A percentile compares a stretch with the other conserved stretches of the same genome.
These are phyloP conservation scores for Microtus pennsylvanicus DNA, from an alignment of 2,113 vertebrate genomes.

Conservation along the genomic window DNA sequence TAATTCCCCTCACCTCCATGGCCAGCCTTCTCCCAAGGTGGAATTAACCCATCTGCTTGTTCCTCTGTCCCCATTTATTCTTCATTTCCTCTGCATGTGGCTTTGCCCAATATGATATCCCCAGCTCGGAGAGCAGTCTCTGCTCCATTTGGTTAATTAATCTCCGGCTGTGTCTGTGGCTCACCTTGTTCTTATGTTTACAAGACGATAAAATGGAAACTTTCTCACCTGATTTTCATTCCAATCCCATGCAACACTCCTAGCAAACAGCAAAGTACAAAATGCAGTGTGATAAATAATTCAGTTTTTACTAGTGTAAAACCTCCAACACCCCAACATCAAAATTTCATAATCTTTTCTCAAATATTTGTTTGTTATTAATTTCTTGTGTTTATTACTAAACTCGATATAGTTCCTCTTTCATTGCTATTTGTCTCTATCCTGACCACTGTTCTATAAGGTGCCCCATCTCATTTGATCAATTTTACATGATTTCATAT, in stretches of 20 bases:
- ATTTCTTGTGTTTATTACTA: neutral
- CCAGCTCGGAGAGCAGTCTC: slow-evolving; percentile 47
- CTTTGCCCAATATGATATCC: slow-evolving; percentile 39
- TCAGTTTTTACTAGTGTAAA: neutral
- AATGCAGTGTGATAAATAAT: neutral
- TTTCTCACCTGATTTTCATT: neutral
- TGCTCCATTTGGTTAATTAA: slow-evolving; percentile 80
- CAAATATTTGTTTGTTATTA: neutral
- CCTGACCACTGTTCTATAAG: neutral
- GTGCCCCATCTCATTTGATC: neutral
- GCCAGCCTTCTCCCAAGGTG: slow-evolving; percentile 60
- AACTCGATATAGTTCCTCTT: neutral
- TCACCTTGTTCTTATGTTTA: slow-evolving; percentile 72
- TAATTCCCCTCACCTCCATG: neutral
- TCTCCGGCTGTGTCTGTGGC: slow-evolving; percentile 65
- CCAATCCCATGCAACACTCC: neutral
- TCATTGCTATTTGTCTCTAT: neutral
- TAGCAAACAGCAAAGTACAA: neutral
- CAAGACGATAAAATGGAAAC: slow-evolving; percentile 52
- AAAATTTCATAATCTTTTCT: neutral
- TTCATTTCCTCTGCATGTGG: slow-evolving; percentile 58
- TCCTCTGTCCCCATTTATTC: slow-evolving; percentile 45
- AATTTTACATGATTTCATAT: slow-evolving; percentile 19
- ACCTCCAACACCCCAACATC: neutral
- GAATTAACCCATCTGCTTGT: slow-evolving; percentile 65